Evolutionary conservation across 2,113 vertebrate species (phyloP).

Genomic region (Condylura cristata): DNA sequence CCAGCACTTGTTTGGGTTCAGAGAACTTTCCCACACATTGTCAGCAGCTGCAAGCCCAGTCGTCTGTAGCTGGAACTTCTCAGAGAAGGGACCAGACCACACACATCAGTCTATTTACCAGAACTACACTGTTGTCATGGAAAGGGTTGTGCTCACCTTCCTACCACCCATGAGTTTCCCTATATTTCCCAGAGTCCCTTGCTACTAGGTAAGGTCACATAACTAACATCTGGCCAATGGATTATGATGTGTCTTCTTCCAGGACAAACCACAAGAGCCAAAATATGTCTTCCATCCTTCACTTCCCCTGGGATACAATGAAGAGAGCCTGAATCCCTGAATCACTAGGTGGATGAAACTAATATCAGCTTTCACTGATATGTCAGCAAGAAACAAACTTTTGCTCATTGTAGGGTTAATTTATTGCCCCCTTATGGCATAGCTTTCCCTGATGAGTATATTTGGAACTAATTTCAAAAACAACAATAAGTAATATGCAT

Average conservation of each 20-base stretch:
- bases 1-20: constrained; percentile 2
- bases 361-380: background rate
- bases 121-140: background rate
- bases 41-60: background rate
- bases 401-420: background rate
- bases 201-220: background rate
- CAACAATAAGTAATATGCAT: background rate
- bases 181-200: background rate
- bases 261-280: background rate
- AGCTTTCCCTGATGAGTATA: background rate
- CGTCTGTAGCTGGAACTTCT: constrained; percentile 22
- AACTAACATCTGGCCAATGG: background rate
- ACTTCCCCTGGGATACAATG: background rate
- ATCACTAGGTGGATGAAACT: background rate
- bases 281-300: background rate
- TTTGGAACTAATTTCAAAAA: background rate
- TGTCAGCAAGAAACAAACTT: background rate
- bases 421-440: background rate
- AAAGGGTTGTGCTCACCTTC: background rate
- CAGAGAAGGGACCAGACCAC: constrained; percentile 25
- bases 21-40: constrained; percentile 41
- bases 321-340: background rate
- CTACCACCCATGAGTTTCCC: fast-evolving
- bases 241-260: background rate
- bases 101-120: background rate